Percentiles rank a stretch among this genome's conserved stretches.
Conservation (phyloP, 35 echinoderm and acorn worm genomes). For the Chiridota heheva region DNA sequence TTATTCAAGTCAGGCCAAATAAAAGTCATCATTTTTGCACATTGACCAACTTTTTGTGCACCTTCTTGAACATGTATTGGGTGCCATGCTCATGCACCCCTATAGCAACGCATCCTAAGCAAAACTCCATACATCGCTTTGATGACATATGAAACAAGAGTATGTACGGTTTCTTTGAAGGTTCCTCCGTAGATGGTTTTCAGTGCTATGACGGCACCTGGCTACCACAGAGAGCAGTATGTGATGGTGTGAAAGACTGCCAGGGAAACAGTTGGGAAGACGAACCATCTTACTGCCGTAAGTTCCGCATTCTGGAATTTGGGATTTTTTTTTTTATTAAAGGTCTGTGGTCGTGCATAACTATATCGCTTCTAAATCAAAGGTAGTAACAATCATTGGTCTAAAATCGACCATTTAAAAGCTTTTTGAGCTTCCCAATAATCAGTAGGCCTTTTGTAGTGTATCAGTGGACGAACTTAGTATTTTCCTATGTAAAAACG, state of each 20-base stretch:
- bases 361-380: background rate
- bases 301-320: too few relatives aligned
- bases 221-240: constrained; percentile 56
- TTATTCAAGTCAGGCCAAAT: too few relatives aligned
- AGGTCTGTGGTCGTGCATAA: too few relatives aligned
- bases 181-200: constrained; percentile 59
- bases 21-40: too few relatives aligned
- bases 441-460: background rate
- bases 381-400: background rate
- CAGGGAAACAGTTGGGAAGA: constrained; percentile 86
- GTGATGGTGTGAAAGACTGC: constrained; percentile 91
- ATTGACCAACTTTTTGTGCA: constrained; percentile 1
- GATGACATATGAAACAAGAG: too few relatives aligned
- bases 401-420: background rate
- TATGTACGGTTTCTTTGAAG: constrained; percentile 47
- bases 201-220: constrained; percentile 92
- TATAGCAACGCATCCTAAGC: too few relatives aligned
- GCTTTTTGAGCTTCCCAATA: background rate
- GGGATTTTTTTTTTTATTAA: too few relatives aligned
- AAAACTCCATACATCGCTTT: too few relatives aligned
- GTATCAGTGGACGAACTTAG: background rate
- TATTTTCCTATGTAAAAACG: too few relatives aligned
- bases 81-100: too few relatives aligned
- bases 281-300: constrained; percentile 55
- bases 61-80: background rate